Base-by-base conservation (phyloP, 2,113 vertebrate genomes). In the Nestor notabilis region DNA sequence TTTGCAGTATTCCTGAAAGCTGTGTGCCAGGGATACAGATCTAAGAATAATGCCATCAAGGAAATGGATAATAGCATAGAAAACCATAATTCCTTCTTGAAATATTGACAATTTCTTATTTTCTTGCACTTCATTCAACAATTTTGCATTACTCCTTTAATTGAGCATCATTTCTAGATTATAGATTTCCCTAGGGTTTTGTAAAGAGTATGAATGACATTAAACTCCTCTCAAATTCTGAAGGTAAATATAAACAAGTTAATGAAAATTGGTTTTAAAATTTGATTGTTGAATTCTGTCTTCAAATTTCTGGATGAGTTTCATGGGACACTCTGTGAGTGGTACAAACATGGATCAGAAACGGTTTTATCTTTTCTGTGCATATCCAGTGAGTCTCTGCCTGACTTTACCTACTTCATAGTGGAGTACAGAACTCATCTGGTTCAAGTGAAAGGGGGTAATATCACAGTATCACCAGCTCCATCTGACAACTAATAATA, bases 231-330 rank as follows among this genome's bases (percentile, higher is more conserved):
- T 77, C 43, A 61, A 18, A 63, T 80, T 56, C 33, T 43, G 41
- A 87, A 24, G 39, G 66, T 83, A 83, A 81, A 86, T 71, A 58
- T 77, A 55, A 87, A 74, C 41, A 92, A 58, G 17, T 17, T 68
- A 90, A 63, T 61, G 44, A 90, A 90, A 89, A 87, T 17, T 46
- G 17, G 3, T 78, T 83, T 84, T 7, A 84, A 92, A 87, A 74
- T 25, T 29, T 66, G 19, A 21, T 37, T 17, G 8, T 60, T 83
- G 11, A 75, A 81, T 87, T 93, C 77, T 84, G 16, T 56, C 37
- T 78, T 77, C 23, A 33, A 7, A 19, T 83, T 82, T 74, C 64
- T 87, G 46, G 63, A 47, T 7, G 19, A 78, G 50, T 27, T 15
- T 88, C 50, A 55, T 77, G 76, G n/a, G 75, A 63, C 31, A 5